Conservation (phyloP, 2,113 vertebrate species). For the Tragelaphus buxtoni region DNA sequence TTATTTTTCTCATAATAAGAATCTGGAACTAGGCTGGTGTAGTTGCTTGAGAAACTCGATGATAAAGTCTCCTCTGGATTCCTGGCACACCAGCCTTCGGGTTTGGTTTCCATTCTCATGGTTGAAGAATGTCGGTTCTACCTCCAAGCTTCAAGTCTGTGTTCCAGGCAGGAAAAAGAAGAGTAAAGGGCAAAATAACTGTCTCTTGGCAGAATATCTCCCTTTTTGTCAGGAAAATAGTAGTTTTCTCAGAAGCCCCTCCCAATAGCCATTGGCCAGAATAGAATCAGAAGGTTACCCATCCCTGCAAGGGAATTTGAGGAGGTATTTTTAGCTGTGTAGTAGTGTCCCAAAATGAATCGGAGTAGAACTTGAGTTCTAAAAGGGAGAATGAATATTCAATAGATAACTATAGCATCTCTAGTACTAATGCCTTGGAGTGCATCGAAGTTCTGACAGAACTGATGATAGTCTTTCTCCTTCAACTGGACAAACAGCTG, state of each 20-base stretch:
- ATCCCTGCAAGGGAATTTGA: not conserved
- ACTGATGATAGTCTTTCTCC: not conserved
- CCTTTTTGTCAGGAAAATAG: not conserved
- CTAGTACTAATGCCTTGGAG: not conserved
- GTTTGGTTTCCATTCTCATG: not conserved
- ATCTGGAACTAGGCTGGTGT: not conserved
- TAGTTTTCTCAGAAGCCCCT: not conserved
- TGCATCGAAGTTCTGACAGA: not conserved
- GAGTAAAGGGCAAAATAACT: not conserved
- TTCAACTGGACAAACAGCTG: not conserved
- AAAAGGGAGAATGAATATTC: not conserved
- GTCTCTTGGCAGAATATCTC: not conserved
- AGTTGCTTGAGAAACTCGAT: not conserved
- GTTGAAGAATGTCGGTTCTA: not conserved
- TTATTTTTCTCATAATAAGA: conserved; percentile 17
- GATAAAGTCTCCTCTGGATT: not conserved
- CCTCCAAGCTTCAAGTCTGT: not conserved
- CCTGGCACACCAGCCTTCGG: not conserved
- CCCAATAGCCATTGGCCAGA: not conserved
- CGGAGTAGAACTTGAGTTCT: not conserved
- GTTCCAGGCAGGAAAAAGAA: not conserved
- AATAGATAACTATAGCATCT: not conserved
- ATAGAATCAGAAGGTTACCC: not conserved
- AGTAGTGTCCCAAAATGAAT: not conserved
- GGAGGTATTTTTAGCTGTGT: not conserved